Evolutionary conservation across 2,113 vertebrate genomes (phyloP), one percentile per base, ranked within the genome.

Genomic region (Pristiophorus japonicus): DNA sequence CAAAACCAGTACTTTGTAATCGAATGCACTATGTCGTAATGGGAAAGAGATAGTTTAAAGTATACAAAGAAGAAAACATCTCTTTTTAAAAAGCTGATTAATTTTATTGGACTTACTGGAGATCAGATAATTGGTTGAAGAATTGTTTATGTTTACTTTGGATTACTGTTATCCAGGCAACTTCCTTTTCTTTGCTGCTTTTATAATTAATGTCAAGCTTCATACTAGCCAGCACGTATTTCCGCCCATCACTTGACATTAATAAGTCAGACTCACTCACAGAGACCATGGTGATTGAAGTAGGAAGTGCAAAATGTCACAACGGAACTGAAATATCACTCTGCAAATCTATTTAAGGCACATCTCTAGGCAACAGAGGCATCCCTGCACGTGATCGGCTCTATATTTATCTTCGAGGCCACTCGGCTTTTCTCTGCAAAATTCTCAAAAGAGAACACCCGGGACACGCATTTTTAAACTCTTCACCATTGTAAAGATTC

Each of bases 401-500:
- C 34, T n/a, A 59, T 59, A 59, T 59, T 81, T 42, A 12, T 38
- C 6, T 92, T 92, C 62, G n/a, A 92, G 22, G 6, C 34, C 88
- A 38, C 7, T 92, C 4, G 59, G n/a, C 34, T 63, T 20, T 92
- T 5, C 34, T 45, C 59, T 92, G 88, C 51, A 92, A 65, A 65
- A 63, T 62, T 92, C 88, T 92, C 88, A 92, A 92, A 92, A 92
- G 63, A 92, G 88, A 70, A 94, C 66, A 73, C 22, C 73, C 24
- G 14, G 51, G 6, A 30, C 16, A 73, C 51, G 12, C 42, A 6
- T 51, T 94, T 92, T 94, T 94, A 18, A 90, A 70, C 22, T 30
- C 65, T 51, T 94, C 20, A 70, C 45, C 45, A 70, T 42, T 66
- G 63, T 66, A 66, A 90, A 94, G 65, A 94, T 94, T 94, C 66